phyloP scores from a whole-genome alignment of 2,888 invertebrate genomes.

The Agrotis ipsilon region DNA sequence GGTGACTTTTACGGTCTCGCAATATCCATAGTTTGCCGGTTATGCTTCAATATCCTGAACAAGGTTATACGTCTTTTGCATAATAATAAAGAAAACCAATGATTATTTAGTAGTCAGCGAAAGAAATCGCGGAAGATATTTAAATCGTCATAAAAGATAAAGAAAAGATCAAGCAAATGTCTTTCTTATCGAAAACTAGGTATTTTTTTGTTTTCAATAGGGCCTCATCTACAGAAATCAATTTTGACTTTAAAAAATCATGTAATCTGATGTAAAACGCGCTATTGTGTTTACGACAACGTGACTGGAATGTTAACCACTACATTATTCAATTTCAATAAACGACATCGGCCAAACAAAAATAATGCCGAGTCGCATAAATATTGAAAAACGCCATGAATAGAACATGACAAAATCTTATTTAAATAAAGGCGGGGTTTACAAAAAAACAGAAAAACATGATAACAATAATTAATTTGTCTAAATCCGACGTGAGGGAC shows the following conservation, averaged over 20 bases:
- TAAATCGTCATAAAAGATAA: too few relatives aligned
- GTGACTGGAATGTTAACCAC: slow-evolving; percentile 31
- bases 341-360: slow-evolving; percentile 36
- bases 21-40: too few relatives aligned
- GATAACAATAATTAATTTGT: slow-evolving; percentile 56
- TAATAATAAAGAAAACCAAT: too few relatives aligned
- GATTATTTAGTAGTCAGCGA: too few relatives aligned
- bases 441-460: slow-evolving; percentile 47
- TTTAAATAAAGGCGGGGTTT: slow-evolving; percentile 56
- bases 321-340: slow-evolving; percentile 44
- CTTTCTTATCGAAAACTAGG: too few relatives aligned
- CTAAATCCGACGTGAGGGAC: slow-evolving; percentile 40
- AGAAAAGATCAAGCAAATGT: too few relatives aligned
- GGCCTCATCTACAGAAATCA: neutral
- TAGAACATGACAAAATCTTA: slow-evolving; percentile 56
- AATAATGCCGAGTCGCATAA: slow-evolving; percentile 38
- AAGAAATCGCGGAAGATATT: too few relatives aligned
- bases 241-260: slow-evolving; percentile 23
- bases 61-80: too few relatives aligned
- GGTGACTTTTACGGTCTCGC: too few relatives aligned
- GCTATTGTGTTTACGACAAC: slow-evolving; percentile 22
- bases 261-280: slow-evolving; percentile 22
- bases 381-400: slow-evolving; percentile 51
- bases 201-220: too few relatives aligned
- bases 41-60: too few relatives aligned